Conservation (phyloP, 2,888 invertebrate genomes). For the Archips xylosteana region DNA sequence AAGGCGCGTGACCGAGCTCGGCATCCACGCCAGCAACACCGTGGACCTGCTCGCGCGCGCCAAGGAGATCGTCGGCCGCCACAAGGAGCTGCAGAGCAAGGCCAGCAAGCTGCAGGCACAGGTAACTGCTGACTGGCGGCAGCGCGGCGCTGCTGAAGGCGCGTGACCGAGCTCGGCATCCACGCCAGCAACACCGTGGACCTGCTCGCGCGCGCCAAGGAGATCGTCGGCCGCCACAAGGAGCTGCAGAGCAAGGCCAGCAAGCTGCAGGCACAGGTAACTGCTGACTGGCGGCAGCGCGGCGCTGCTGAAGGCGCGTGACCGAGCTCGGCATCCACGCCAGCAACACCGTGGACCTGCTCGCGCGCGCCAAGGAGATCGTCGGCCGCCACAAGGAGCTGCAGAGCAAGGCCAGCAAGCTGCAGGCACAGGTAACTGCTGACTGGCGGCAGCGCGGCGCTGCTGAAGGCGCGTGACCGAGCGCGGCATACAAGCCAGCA, state of each 20-base stretch:
- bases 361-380: slow-evolving; percentile 96
- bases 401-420: slow-evolving; percentile 94
- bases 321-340: no score
- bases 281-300: no score
- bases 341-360: slow-evolving; percentile 86
- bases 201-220: slow-evolving; percentile 93
- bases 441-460: no score
- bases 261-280: slow-evolving; percentile 93
- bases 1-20: slow-evolving; percentile 96
- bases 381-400: slow-evolving; percentile 96
- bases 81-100: slow-evolving; percentile 96
- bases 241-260: slow-evolving; percentile 96
- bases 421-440: slow-evolving; percentile 92
- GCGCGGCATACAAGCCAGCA: no score
- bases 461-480: no score
- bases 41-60: slow-evolving; percentile 94
- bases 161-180: slow-evolving; percentile 96
- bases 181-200: slow-evolving; percentile 94
- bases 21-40: slow-evolving; percentile 94
- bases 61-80: slow-evolving; percentile 96
- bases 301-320: no score
- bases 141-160: slow-evolving; percentile 95
- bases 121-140: slow-evolving; percentile 87
- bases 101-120: slow-evolving; percentile 94
- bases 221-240: slow-evolving; percentile 96